These are phyloP conservation scores for Caenorhabditis inopinata DNA, from an alignment of 1,140 invertebrate species.

Conservation along the genomic window DNA sequence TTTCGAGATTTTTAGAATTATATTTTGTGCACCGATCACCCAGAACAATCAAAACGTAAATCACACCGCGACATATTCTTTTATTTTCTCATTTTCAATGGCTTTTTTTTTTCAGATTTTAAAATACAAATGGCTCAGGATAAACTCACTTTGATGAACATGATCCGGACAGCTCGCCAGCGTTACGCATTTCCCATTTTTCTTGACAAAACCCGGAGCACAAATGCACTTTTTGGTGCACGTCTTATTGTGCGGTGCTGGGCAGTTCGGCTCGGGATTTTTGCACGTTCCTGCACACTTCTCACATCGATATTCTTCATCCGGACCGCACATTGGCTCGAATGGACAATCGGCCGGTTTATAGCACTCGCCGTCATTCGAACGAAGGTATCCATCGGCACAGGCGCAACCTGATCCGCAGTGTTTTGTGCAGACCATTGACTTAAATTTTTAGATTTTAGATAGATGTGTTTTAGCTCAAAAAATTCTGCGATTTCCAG, in stretches of 20 bases:
- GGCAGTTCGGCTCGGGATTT: neutral
- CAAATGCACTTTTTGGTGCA: slow-evolving; percentile 15
- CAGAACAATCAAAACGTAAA: too few relatives aligned
- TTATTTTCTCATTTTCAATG: too few relatives aligned
- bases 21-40: too few relatives aligned
- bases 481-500: too few relatives aligned
- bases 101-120: too few relatives aligned
- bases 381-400: neutral
- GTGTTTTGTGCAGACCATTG: neutral
- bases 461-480: too few relatives aligned
- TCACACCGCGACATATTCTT: too few relatives aligned
- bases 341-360: neutral
- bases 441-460: too few relatives aligned
- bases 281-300: slow-evolving; percentile 21
- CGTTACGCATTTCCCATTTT: slow-evolving; percentile 17
- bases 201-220: slow-evolving; percentile 1
- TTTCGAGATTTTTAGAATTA: too few relatives aligned
- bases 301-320: neutral
- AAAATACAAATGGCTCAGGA: too few relatives aligned
- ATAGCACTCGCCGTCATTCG: neutral
- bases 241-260: neutral
- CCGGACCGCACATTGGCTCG: neutral
- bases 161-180: slow-evolving; percentile 15
- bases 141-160: neutral
- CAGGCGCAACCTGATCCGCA: neutral